Conservation (phyloP, 2,888 invertebrate species). For the Acanthopleura granulata region DNA sequence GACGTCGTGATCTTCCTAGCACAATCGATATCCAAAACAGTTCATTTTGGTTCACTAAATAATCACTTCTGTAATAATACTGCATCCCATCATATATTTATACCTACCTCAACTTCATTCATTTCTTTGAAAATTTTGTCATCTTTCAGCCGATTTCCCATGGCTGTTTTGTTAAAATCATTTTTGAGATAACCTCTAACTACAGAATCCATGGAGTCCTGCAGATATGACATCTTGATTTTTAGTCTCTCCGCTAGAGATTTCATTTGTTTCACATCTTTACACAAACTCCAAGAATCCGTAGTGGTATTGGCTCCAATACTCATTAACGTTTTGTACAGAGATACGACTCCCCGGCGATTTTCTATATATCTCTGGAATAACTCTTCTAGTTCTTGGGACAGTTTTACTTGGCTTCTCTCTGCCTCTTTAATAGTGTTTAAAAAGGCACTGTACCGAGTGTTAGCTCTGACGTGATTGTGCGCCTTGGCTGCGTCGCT, state of each 20-base stretch:
- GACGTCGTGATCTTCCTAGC: too few species aligned
- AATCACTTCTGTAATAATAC: too few species aligned
- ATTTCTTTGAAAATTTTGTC: constrained; percentile 9
- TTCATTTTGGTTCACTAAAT: too few species aligned
- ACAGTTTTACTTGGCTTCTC: not conserved
- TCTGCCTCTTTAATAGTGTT: not conserved
- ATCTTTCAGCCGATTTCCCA: constrained; percentile 2
- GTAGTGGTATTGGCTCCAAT: not conserved
- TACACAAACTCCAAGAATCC: constrained; percentile 5
- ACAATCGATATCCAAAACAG: too few species aligned
- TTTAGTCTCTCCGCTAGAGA: not conserved
- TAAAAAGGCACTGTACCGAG: not conserved
- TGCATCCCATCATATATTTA: not conserved
- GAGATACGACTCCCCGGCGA: not conserved
- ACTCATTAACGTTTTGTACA: constrained; percentile 3
- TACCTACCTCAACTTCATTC: not conserved
- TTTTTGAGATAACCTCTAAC: not conserved
- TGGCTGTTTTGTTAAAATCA: not conserved
- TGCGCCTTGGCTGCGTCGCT: not conserved
- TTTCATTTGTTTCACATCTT: constrained; percentile 12
- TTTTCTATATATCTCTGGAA: not conserved
- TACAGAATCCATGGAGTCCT: not conserved
- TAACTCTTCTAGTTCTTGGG: not conserved
- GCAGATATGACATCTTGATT: not conserved
- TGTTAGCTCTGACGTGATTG: not conserved